A percentile compares a stretch with the other conserved stretches of the same genome.
Evolutionary conservation across 2,888 invertebrate genomes (phyloP).

Genomic region (Girardia tigrina): DNA sequence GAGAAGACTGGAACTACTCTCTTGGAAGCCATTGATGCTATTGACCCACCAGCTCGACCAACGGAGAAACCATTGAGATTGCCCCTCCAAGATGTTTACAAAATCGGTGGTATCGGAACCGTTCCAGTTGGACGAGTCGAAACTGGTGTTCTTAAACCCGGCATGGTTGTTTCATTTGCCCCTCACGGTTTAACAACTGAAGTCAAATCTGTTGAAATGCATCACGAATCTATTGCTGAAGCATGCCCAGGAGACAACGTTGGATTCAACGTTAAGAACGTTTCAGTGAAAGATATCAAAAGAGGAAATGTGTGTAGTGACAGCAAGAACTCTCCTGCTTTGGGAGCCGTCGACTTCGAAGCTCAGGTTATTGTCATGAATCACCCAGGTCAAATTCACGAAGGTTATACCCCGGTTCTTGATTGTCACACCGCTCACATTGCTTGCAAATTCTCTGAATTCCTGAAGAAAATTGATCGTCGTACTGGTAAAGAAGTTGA

Average conservation of each 20-base stretch:
- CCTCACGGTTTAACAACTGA: constrained; percentile 92
- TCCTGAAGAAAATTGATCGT: too few species aligned
- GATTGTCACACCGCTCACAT: too few species aligned
- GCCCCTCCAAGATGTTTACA: constrained; percentile 98
- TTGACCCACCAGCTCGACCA: constrained; percentile 81
- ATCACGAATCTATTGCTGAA: constrained; percentile 89
- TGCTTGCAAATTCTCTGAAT: too few species aligned
- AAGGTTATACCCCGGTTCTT: too few species aligned
- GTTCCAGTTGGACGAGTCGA: constrained; percentile 99
- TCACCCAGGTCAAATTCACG: too few species aligned
- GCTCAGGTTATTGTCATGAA: too few species aligned
- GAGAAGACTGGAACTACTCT: constrained; percentile 82
- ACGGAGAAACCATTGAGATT: constrained; percentile 93
- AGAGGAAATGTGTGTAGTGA: constrained; percentile 97
- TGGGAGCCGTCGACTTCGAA: constrained; percentile 49
- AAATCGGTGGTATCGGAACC: constrained; percentile 97
- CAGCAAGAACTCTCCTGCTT: constrained; percentile 88
- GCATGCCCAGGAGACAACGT: constrained; percentile 98
- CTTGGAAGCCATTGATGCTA: constrained; percentile 88
- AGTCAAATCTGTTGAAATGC: constrained; percentile 99
- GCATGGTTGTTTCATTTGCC: constrained; percentile 78
- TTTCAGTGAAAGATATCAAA: constrained; percentile 96
- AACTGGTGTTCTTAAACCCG: constrained; percentile 64
- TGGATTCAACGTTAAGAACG: constrained; percentile 99
- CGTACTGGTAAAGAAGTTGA: too few species aligned